Base-by-base conservation (phyloP, 2,113 vertebrate species). In the Bungarus multicinctus region DNA sequence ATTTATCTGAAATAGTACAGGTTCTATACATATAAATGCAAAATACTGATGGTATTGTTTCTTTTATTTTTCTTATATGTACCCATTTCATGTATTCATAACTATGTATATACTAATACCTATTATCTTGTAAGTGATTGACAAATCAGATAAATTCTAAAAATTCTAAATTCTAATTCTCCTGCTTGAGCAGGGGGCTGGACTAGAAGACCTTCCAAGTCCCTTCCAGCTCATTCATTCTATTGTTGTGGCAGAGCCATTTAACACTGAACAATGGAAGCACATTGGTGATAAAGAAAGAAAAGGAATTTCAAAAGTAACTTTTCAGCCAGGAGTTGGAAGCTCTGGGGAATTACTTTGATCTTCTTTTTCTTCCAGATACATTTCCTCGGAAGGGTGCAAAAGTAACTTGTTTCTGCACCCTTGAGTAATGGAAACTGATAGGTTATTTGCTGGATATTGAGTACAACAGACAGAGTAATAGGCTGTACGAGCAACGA, bases 361-460 rank as follows among this genome's bases (percentile, higher is more conserved):
- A 96, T 96, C 94, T 81, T 50, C 50, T 57, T 34, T 53, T 92
- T 81, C 3, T 23, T 92, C 85, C 91, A 96, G 91, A 95, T 93
- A 92, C 94, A 93, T 16, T 86, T 89, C 64, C 89, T 88, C 23
- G 87, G 64, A 86, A 88, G 90, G 34, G 3, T 1, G 1, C 25
- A 74, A 12, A 27, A 0, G 20, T 60, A 81, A 64, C 95, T 95
- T 1, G 0, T 93, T 95, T 95, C 85, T 54, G 91, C 87, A 12
- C 90, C 87, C 55, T 39, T 88, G 64, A 91, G 88, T 93, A 94
- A 95, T 57, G 85, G 91, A 93, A 95, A 95, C 89, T 92, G 96
- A 94, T 94, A 57, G 92, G 91, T 95, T 95, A 93, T 96, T 95
- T 93, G 64, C 52, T 23, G 85, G 89, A 64, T 69, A 47, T 94